phyloP scores from a whole-genome alignment of 2,113 vertebrate species.

The Rhynchomys soricoides region DNA sequence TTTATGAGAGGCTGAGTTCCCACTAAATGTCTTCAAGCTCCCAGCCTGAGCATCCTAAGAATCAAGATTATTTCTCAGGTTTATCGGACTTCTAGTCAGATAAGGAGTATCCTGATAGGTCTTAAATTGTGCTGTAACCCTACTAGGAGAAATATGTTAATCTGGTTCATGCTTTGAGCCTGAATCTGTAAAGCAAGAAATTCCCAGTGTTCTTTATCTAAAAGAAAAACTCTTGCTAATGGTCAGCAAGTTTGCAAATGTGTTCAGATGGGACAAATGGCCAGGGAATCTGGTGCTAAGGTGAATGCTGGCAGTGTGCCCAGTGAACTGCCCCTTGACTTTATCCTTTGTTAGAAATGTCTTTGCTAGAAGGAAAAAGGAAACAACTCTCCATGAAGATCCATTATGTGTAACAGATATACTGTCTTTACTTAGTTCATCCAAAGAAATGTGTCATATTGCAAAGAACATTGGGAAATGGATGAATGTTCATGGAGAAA shows the following conservation, averaged over 20 bases:
- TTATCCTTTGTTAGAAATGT: neutral
- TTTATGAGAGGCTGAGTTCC: neutral
- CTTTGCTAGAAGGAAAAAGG: neutral
- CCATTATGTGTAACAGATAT: neutral
- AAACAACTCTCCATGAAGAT: neutral
- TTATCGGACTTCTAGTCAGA: neutral
- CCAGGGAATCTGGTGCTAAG: neutral
- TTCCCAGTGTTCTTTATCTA: neutral
- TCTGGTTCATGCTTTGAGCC: neutral
- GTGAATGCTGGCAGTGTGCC: neutral
- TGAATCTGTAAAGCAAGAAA: neutral
- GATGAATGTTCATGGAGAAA: neutral
- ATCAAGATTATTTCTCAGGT: neutral
- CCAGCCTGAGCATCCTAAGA: neutral
- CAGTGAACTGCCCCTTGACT: neutral
- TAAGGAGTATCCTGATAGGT: neutral
- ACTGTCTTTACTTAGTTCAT: neutral
- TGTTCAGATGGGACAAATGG: neutral
- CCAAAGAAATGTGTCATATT: neutral
- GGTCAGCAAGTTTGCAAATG: neutral
- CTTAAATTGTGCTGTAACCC: neutral
- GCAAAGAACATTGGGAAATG: neutral
- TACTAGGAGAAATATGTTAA: neutral
- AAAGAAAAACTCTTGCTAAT: neutral
- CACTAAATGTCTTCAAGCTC: neutral